Conservation (phyloP, 2,113 vertebrate species). For the Neoarius graeffei region DNA sequence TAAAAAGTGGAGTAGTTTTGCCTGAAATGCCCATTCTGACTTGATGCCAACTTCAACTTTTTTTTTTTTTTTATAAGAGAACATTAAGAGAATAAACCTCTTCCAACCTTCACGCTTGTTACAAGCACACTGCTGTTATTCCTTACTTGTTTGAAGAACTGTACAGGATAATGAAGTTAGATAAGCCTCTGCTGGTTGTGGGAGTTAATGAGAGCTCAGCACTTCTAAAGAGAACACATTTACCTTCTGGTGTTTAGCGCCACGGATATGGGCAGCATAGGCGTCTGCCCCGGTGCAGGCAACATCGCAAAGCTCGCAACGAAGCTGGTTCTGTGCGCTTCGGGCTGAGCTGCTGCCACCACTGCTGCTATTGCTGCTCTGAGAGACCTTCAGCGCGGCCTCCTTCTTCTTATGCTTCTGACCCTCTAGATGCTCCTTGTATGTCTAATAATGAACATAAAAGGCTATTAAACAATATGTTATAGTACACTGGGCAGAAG, state of each 20-base stretch:
- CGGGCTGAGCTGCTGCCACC: conserved; percentile 79
- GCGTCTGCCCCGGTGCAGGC: conserved; percentile 97
- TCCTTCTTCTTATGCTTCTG: conserved; percentile 99
- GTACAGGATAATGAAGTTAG: not conserved
- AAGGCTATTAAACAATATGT: not conserved
- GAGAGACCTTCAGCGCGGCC: conserved; percentile 90
- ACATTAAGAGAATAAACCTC: not conserved
- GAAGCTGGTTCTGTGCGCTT: conserved; percentile 93
- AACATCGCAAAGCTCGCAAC: conserved; percentile 97
- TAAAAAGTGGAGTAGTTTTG: no score
- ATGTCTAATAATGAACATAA: conserved; percentile 78
- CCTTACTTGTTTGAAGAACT: not conserved
- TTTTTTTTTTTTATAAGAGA: not conserved
- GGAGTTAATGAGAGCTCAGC: not conserved
- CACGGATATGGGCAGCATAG: conserved; percentile 95
- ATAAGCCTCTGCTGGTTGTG: not conserved
- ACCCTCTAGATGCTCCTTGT: conserved; percentile 97
- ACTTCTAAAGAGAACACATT: not conserved
- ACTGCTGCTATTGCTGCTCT: conserved; percentile 75
- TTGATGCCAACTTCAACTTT: no score
- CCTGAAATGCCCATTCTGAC: not conserved
- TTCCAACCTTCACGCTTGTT: not conserved
- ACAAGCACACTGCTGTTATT: not conserved
- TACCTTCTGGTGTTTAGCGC: conserved; percentile 98
- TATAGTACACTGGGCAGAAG: not conserved